These are phyloP conservation scores for Neolamprologus sp. DNA, from an alignment of 2,113 vertebrate genomes.

Conservation along the genomic window DNA sequence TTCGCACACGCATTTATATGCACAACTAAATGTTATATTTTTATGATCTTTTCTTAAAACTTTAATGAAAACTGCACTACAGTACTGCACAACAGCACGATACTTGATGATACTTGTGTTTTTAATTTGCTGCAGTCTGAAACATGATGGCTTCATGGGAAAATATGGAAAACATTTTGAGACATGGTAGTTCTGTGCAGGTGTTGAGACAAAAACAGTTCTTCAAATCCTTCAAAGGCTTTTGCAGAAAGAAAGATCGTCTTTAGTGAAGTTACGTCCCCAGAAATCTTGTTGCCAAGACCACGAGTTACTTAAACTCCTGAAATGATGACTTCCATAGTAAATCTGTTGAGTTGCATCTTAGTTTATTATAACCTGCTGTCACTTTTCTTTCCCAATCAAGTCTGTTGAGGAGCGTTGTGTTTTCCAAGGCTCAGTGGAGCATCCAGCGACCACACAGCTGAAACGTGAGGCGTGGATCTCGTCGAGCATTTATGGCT, in stretches of 20 bases:
- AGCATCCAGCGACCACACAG: constrained; percentile 55
- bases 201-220: not conserved
- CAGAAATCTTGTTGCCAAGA: not conserved
- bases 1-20: not conserved
- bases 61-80: not conserved
- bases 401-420: constrained; percentile 75
- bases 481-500: constrained; percentile 71
- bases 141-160: not conserved
- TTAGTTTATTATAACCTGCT: not conserved
- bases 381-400: not conserved
- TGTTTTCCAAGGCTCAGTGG: constrained; percentile 56
- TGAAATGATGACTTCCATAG: not conserved
- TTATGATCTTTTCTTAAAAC: not conserved
- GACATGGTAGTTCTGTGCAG: not conserved
- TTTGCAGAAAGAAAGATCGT: not conserved
- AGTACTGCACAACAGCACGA: not conserved
- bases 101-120: not conserved
- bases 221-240: not conserved
- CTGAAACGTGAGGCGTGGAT: constrained; percentile 76
- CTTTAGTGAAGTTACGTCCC: not conserved
- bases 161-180: not conserved
- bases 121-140: not conserved
- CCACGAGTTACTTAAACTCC: not conserved
- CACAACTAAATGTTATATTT: not conserved
- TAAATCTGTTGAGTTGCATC: not conserved